Base-by-base conservation (phyloP, 2,888 invertebrate genomes). In the Portevinia maculata region DNA sequence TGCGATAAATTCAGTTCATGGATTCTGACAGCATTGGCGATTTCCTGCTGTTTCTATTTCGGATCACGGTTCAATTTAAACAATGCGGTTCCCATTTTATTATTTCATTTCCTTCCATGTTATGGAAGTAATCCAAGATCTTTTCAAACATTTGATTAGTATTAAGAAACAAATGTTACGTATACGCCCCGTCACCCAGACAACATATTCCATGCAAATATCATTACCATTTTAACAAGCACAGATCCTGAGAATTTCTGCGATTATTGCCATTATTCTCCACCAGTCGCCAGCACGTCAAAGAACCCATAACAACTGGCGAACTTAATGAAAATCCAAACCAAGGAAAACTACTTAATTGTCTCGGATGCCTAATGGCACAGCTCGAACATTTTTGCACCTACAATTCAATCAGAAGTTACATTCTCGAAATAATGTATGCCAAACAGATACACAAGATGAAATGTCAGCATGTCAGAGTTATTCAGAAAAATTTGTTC, bases 401-500 rank as follows among this genome's bases (percentile, higher is more conserved):
- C 79, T 74, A 64, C 69, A 70, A 70, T 46, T 62, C 62, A 70
- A 71, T 71, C 53, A 71, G 52, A 52, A 32, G 39, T 65, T 75
- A 53, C 75, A 75, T 81, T 75, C 69, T 81, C 15, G 37, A 46
- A 71, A 71, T 76, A 65, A 76, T 81, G 62, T 64, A 70, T 64
- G 39, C 57, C 69, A 13, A 59, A 60, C 48, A 60, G 44, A 50
- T 24, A 75, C 53, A 59, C 69, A 44, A 75, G 81, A 81, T 44
- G 79, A 81, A 81, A 81, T 81, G 76, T 76, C 76, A 76, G 76
- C 76, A 81, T 81, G 70, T 65, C 59, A 52, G 30, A 60, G 64
- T 30, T 64, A 75, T 75, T 37, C 46, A 62, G 69, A 62, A 60
- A 32, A 46, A 71, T 73, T 62, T n/a, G n/a, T 39, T 11, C 32